These are phyloP conservation scores for Gallinago paraguaiae DNA, from an alignment of 2,113 vertebrate species.

Conservation along the genomic window DNA sequence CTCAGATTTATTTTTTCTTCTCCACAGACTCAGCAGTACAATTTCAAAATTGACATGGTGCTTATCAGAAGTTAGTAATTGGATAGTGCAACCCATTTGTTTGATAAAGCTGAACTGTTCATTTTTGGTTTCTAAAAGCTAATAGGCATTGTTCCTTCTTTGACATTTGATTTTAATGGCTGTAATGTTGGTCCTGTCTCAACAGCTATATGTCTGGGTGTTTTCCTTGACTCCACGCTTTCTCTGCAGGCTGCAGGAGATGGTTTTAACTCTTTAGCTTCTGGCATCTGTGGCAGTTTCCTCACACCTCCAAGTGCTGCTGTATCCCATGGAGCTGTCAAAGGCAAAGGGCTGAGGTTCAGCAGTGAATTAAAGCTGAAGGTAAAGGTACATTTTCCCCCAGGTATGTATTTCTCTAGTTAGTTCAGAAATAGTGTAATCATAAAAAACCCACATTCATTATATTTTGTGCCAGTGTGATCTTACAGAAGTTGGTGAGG, in stretches of 20 bases:
- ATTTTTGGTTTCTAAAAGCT: constrained; percentile 62
- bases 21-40: constrained; percentile 6
- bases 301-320: not conserved
- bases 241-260: constrained; percentile 4
- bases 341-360: not conserved
- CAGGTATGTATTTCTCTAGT: not conserved
- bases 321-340: not conserved
- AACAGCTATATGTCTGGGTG: constrained; percentile 47
- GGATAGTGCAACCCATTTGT: constrained; percentile 63
- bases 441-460: not conserved
- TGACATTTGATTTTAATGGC: constrained; percentile 75
- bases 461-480: not conserved
- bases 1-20: constrained; percentile 46
- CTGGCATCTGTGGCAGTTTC: not conserved
- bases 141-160: constrained; percentile 61
- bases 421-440: not conserved
- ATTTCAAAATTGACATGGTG: constrained; percentile 60
- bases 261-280: constrained; percentile 58
- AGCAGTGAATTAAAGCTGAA: not conserved
- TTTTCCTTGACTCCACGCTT: constrained; percentile 12
- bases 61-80: constrained; percentile 71
- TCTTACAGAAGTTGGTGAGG: not conserved
- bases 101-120: constrained; percentile 65
- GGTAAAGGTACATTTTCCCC: not conserved
- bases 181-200: constrained; percentile 69